phyloP scores from a whole-genome alignment of 2,797 vertebrate species.

The Enteromius mattozi region DNA sequence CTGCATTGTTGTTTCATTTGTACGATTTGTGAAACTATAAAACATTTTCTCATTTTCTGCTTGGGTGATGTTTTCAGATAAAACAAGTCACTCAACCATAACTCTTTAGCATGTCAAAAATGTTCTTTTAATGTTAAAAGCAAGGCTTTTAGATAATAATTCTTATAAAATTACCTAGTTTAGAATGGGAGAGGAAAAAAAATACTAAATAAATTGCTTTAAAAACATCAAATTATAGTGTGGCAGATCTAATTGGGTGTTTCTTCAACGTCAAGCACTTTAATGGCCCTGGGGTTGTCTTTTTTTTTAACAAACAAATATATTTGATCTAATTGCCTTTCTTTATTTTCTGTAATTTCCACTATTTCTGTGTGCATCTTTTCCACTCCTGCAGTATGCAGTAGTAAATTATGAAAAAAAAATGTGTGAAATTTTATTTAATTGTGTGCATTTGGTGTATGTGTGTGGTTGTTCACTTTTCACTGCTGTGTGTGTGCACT shows the following conservation, averaged over 20 bases:
- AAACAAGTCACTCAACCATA: conserved; percentile 23
- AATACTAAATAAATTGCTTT: neutral
- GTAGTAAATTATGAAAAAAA: neutral
- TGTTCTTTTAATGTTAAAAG: neutral
- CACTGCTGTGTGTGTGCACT: no score
- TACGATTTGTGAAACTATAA: conserved; percentile 45
- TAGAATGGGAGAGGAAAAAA: neutral
- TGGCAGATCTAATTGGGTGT: neutral
- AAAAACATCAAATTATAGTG: conserved; percentile 1
- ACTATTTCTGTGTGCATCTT: neutral
- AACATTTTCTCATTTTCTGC: conserved; percentile 47
- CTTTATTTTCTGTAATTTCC: neutral
- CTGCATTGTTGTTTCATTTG: conserved; percentile 69
- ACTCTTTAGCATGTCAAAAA: conserved; percentile 20
- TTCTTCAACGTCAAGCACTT: conserved; percentile 18
- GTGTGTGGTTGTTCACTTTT: no score
- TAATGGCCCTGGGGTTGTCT: neutral
- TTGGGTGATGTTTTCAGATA: conserved; percentile 11
- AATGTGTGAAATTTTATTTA: neutral
- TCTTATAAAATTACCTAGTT: neutral
- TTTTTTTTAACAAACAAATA: neutral
- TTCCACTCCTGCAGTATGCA: neutral
- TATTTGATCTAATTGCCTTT: neutral
- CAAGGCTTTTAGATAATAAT: conserved; percentile 9
- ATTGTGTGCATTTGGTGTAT: neutral